These are phyloP conservation scores for Amphipyra tragopoginis DNA, from an alignment of 2,888 invertebrate genomes.

Conservation along the genomic window DNA sequence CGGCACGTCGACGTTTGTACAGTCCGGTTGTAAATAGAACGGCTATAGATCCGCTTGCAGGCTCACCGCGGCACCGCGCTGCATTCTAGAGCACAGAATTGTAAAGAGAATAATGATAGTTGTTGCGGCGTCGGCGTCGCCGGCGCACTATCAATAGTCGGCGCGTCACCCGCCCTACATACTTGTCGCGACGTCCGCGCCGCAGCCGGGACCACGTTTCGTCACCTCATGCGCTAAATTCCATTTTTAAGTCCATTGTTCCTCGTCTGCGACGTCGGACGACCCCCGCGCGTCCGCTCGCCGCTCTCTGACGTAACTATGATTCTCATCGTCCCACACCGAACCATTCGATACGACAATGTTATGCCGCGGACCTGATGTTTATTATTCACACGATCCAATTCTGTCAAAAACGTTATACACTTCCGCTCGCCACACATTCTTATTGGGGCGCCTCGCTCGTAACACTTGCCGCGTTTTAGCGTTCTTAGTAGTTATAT, in stretches of 20 bases:
- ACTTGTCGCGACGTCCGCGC: constrained; percentile 72
- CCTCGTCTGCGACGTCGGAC: constrained; percentile 61
- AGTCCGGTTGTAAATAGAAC: constrained; percentile 50
- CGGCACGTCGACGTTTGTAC: constrained; percentile 38
- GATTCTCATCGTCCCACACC: constrained; percentile 67
- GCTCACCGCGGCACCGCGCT: constrained; percentile 55
- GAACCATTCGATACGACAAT: constrained; percentile 68
- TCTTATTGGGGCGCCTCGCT: constrained; percentile 67
- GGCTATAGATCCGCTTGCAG: constrained; percentile 58
- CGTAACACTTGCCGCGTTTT: constrained; percentile 55
- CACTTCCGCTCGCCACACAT: constrained; percentile 71
- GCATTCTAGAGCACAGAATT: constrained; percentile 68
- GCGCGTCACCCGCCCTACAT: constrained; percentile 82
- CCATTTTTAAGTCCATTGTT: constrained; percentile 78
- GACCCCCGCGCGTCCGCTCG: constrained; percentile 54
- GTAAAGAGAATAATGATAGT: constrained; percentile 61
- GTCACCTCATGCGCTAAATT: constrained; percentile 81
- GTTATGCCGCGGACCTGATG: constrained; percentile 71
- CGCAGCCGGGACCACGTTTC: constrained; percentile 76
- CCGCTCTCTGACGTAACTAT: constrained; percentile 66
- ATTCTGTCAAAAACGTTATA: constrained; percentile 76
- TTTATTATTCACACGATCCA: constrained; percentile 83
- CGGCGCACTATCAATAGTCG: constrained; percentile 81
- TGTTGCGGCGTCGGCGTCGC: constrained; percentile 52
- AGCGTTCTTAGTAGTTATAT: constrained; percentile 46